Conservation (phyloP, 2,113 vertebrate species). For the Laticauda laticaudata region DNA sequence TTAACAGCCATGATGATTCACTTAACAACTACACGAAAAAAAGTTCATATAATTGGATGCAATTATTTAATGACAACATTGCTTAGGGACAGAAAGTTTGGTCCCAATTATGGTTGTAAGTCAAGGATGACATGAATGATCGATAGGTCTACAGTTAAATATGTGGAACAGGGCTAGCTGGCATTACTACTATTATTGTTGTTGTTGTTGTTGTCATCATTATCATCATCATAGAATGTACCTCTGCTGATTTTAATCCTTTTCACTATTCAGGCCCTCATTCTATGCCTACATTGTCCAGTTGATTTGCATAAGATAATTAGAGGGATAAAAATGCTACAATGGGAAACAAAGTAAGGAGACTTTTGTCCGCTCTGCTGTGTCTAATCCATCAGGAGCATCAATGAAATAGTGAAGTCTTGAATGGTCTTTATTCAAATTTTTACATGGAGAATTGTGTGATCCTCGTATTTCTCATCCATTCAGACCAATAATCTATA, state of each 20-base stretch:
- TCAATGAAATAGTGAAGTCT: background rate
- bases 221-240: background rate
- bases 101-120: background rate
- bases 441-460: background rate
- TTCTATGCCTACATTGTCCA: background rate
- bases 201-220: too few relatives aligned
- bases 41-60: background rate
- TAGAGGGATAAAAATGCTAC: background rate
- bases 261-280: background rate
- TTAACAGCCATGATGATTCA: background rate
- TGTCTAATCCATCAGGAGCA: background rate
- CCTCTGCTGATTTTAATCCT: background rate
- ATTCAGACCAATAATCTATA: background rate
- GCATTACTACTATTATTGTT: too few relatives aligned
- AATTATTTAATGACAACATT: background rate
- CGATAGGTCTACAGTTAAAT: background rate
- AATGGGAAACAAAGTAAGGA: background rate
- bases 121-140: background rate
- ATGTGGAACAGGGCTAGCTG: background rate
- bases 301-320: background rate
- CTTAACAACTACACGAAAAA: background rate
- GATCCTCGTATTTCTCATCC: background rate
- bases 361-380: background rate
- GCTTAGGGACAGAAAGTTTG: background rate
- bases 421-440: background rate